Conservation (phyloP, 2,113 vertebrate genomes). For the Pangasianodon hypophthalmus region DNA sequence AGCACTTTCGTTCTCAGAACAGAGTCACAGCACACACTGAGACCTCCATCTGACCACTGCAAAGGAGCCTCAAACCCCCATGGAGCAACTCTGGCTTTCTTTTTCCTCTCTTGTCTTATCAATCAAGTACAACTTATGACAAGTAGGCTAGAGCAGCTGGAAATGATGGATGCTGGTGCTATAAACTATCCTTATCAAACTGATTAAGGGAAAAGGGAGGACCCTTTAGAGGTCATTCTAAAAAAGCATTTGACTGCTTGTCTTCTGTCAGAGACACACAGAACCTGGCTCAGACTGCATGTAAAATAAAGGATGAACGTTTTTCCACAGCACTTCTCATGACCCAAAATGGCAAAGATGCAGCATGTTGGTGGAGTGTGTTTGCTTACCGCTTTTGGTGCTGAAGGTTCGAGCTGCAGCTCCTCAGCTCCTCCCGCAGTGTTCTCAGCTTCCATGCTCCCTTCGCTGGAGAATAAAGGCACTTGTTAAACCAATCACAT, state of each 20-base stretch:
- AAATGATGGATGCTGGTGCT: not conserved
- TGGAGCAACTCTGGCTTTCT: not conserved
- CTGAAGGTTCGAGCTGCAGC: constrained; percentile 60
- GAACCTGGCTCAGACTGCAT: not conserved
- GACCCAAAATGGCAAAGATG: constrained; percentile 16
- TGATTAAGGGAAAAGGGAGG: not conserved
- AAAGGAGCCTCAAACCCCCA: constrained; percentile 31
- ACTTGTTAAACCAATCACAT: constrained; percentile 71
- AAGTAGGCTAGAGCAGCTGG: not conserved
- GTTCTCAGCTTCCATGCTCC: constrained; percentile 76
- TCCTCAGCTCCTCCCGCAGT: constrained; percentile 66
- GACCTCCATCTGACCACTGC: constrained; percentile 28
- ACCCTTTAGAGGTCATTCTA: not conserved
- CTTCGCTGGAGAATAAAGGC: constrained; percentile 67
- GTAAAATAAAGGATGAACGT: not conserved
- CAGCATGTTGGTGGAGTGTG: not conserved
- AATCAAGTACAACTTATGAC: no score
- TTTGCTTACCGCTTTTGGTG: constrained; percentile 73
- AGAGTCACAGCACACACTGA: constrained; percentile 29
- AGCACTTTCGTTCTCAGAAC: constrained; percentile 66
- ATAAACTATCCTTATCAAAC: not conserved
- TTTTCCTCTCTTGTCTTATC: constrained; percentile 10
- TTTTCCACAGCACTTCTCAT: not conserved
- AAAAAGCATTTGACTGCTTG: not conserved
- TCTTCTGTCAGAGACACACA: not conserved